A percentile compares a stretch with the other conserved stretches of the same genome.
Conservation (phyloP, 2,888 invertebrate genomes). For the Drosophila neoperkinsi region DNA sequence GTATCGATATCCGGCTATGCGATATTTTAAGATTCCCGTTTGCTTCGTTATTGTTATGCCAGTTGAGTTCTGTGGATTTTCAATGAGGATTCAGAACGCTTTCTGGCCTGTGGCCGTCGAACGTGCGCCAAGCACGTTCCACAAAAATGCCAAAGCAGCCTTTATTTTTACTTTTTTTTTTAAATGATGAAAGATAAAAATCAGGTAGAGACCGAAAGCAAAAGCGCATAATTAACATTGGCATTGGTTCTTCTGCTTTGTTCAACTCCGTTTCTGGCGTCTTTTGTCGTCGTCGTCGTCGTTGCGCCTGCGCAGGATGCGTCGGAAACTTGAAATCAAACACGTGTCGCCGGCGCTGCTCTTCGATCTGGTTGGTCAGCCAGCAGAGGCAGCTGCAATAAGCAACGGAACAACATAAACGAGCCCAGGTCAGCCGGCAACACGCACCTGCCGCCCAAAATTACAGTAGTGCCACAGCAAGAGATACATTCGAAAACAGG, state of each 20-base stretch:
- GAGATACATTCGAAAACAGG: conserved; percentile 58
- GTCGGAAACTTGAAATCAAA: conserved; percentile 76
- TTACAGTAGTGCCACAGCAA: conserved; percentile 57
- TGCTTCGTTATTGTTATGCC: conserved; percentile 39
- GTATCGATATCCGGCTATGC: conserved; percentile 71
- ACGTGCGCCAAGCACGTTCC: conserved; percentile 78
- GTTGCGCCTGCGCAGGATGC: conserved; percentile 70
- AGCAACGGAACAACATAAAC: conserved; percentile 21
- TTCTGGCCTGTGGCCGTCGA: conserved; percentile 29
- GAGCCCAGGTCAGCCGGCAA: conserved; percentile 24
- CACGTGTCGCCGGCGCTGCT: conserved; percentile 69
- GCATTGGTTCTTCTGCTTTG: conserved; percentile 37
- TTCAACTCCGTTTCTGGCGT: conserved; percentile 30
- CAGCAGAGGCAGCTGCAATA: conserved; percentile 54
- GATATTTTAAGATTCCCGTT: conserved; percentile 31
- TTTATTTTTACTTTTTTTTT: conserved; percentile 30
- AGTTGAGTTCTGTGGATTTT: conserved; percentile 23
- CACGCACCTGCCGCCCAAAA: conserved; percentile 71
- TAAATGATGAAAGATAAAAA: conserved; percentile 68
- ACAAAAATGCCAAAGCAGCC: conserved; percentile 57
- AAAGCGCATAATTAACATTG: conserved; percentile 69
- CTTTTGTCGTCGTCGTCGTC: not conserved
- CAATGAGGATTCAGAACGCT: conserved; percentile 28
- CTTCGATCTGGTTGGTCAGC: conserved; percentile 68
- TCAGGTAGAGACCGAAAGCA: conserved; percentile 65